Evolutionary conservation across 2,113 vertebrate genomes (phyloP), one percentile per base, ranked within the genome.

Genomic region (Nesospiza acunhae): DNA sequence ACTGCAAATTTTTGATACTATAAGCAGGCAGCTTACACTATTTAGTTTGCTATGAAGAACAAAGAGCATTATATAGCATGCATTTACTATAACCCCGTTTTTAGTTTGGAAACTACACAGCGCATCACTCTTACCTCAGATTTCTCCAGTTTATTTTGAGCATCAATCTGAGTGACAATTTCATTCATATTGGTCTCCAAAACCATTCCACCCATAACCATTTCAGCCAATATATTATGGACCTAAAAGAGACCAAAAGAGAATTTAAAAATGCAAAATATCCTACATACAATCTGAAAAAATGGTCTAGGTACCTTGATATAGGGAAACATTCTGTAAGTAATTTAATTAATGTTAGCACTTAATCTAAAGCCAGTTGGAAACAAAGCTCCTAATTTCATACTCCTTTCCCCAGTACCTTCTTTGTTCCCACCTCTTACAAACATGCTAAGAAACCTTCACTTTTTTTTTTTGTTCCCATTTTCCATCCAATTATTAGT

Each of bases 191-290:
- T 99, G 84, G 99, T 99, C 98, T 99, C 99, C 93, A 99, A 97
- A 95, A 99, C 99, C 99, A 99, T 99, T 90, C 99, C 99, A 30
- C 99, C 99, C 99, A 99, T 99, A 95, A 99, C 99, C 99, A 99
- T 99, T 98, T 99, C 99, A 2, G 99, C 99, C 97, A 99, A 98
- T 95, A 99, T 99, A 97, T 99, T 99, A 97, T 99, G 99, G 86
- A 99, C 99, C 99, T 99, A 83, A 95, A 83, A 79, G 77, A 90
- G 70, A 84, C 18, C 75, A 91, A 30, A 80, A 63, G 8, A 88
- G 62, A 88, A 44, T n/a, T 73, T 37, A 2, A 80, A 75, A 83
- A 83, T 64, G 15, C 8, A 85, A 56, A 50, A 47, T 11, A 10
- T 42, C 31, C 7, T 58, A 33, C 20, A 35, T 0, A 2, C 11